A percentile compares a stretch with the other conserved stretches of the same genome.
phyloP scores from a whole-genome alignment of 2,113 vertebrate genomes.

The Sebastes fasciatus region DNA sequence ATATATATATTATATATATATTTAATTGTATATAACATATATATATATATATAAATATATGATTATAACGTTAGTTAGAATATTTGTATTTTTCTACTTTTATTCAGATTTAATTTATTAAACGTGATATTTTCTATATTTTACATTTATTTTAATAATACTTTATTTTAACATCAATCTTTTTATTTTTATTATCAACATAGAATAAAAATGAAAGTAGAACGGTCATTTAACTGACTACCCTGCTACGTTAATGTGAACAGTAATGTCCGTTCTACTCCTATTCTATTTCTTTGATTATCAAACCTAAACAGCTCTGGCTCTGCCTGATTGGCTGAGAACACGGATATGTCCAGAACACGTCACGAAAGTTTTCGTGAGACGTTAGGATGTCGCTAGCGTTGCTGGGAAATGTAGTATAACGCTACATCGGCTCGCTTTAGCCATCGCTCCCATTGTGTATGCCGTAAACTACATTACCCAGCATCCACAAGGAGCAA shows the following conservation, averaged over 20 bases:
- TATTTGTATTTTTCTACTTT: neutral
- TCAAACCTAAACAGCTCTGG: neutral
- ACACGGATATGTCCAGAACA: neutral
- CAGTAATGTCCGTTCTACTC: too few species aligned
- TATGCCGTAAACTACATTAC: slow-evolving; percentile 68
- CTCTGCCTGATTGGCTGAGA: slow-evolving; percentile 36
- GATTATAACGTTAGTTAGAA: neutral
- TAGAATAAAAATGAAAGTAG: too few species aligned
- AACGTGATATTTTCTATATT: neutral
- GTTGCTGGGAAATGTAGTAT: slow-evolving; percentile 59
- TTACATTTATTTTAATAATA: neutral
- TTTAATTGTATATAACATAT: too few species aligned
- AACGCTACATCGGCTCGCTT: fast-evolving
- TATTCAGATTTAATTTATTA: neutral
- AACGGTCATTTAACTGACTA: too few species aligned
- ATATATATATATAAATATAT: neutral
- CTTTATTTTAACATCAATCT: neutral
- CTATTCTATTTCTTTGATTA: too few species aligned
- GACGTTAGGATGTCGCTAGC: neutral
- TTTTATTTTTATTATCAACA: neutral
- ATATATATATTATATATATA: too few species aligned
- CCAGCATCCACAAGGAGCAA: slow-evolving; percentile 38
- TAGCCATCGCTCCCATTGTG: fast-evolving
- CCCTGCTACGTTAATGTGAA: too few species aligned
- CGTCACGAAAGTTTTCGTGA: neutral